Base-by-base conservation (phyloP, 2,113 vertebrate genomes). In the Asarcornis scutulata region DNA sequence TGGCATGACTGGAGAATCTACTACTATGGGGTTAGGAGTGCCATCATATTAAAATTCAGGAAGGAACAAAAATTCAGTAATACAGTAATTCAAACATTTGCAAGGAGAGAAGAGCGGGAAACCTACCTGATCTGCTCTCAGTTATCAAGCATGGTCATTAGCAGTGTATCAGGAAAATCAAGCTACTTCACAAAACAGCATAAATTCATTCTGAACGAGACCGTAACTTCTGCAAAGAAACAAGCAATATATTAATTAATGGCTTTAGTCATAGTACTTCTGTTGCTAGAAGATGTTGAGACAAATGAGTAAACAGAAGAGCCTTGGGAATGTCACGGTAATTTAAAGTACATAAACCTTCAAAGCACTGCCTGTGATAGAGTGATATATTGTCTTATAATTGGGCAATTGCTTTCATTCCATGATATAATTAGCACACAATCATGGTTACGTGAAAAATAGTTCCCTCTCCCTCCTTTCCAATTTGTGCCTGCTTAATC, bases 331-430 rank as follows among this genome's bases (percentile, higher is more conserved):
- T 91, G 95, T 94, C 92, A 96, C 93, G 87, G 95, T 96, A 92
- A 96, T 97, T 96, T 96, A 85, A 97, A 96, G 92, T 93, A 96
- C 92, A 92, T 91, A 95, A 95, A 93, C 93, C 86, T 96, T 94
- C 95, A 93, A 96, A 97, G 96, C 64, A 1, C 75, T 87, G 91
- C 91, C 86, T 90, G 91, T 96, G 95, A 95, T 89, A 86, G 95
- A 97, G 96, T 91, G 94, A 95, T 91, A 96, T 89, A 95, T 95
- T 90, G 95, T 95, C 94, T 95, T 96, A 96, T 96, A 96, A 92
- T 94, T 92, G 86, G 93, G 93, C 89, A 95, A 96, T 96, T 97
- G 92, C 95, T 96, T 96, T 92, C 91, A 84, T 96, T 96, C 93
- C 86, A 31, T 96, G 95, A 95, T 96, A 93, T 95, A 95, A 95